Evolutionary conservation across 2,888 invertebrate species (phyloP).

Genomic region (Patella ulyssiponensis): DNA sequence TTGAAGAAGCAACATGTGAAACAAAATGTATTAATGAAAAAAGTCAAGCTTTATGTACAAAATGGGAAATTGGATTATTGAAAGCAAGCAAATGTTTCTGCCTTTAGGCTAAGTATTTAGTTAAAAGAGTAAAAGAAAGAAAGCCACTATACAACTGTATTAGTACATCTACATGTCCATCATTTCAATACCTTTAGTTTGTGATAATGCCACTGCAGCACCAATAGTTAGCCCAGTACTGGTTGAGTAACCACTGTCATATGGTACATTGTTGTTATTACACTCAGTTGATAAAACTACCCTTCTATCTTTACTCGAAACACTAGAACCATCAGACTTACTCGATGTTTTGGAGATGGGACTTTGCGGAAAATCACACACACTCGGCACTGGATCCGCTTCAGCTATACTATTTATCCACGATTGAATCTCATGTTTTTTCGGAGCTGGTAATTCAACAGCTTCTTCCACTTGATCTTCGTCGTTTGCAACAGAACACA

Average conservation of each 20-base stretch:
- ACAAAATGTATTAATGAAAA: no score
- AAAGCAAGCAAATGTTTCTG: no score
- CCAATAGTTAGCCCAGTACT: slow-evolving; percentile 8
- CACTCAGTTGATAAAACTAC: slow-evolving; percentile 19
- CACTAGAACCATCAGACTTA: slow-evolving; percentile 3
- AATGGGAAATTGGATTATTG: no score
- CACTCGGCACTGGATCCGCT: background rate
- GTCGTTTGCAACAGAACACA: no score
- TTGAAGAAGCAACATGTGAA: no score
- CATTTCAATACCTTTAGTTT: no score
- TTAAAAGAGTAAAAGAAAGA: no score
- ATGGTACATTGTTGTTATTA: background rate
- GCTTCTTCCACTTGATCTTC: background rate
- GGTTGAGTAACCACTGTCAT: slow-evolving; percentile 28
- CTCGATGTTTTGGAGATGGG: background rate
- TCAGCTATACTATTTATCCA: slow-evolving; percentile 9
- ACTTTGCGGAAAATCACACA: background rate
- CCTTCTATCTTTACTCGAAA: slow-evolving; percentile 21
- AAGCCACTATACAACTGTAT: no score
- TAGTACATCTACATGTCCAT: no score
- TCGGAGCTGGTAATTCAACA: background rate
- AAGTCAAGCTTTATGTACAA: no score
- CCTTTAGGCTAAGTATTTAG: no score
- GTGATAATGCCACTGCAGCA: no score
- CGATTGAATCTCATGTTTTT: background rate